Conservation (phyloP, 2,113 vertebrate genomes). For the Myotis yumanensis region DNA sequence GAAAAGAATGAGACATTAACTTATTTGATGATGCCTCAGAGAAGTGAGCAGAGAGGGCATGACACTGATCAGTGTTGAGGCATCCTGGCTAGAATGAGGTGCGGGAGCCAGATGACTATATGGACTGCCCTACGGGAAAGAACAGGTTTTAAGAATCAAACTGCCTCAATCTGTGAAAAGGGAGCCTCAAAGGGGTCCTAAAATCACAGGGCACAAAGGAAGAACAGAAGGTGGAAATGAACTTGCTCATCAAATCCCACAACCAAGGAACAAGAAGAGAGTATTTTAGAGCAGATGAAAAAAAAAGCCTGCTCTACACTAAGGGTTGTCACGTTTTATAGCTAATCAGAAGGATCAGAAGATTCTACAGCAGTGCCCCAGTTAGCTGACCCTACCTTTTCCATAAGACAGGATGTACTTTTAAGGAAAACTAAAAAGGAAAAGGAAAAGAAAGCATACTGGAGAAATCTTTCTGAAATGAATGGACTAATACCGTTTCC, state of each 20-base stretch:
- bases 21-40: not conserved
- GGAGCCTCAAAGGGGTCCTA: not conserved
- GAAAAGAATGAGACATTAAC: not conserved
- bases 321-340: not conserved
- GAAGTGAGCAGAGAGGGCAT: not conserved
- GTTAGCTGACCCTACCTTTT: not conserved
- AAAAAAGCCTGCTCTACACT: not conserved
- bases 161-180: not conserved
- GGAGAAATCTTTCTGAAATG: slow-evolving; percentile 48
- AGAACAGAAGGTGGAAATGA: not conserved
- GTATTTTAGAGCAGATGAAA: not conserved
- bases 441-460: not conserved
- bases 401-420: slow-evolving; percentile 17
- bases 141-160: not conserved
- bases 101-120: no score
- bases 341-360: not conserved
- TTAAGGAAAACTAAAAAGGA: not conserved
- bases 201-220: not conserved
- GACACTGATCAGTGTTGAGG: not conserved
- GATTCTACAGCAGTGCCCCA: not conserved
- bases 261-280: not conserved
- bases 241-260: not conserved
- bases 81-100: not conserved
- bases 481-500: not conserved
- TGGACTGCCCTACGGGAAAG: not conserved